Base-by-base conservation (phyloP, 2,888 invertebrate species). In the Coenonympha glycerion region DNA sequence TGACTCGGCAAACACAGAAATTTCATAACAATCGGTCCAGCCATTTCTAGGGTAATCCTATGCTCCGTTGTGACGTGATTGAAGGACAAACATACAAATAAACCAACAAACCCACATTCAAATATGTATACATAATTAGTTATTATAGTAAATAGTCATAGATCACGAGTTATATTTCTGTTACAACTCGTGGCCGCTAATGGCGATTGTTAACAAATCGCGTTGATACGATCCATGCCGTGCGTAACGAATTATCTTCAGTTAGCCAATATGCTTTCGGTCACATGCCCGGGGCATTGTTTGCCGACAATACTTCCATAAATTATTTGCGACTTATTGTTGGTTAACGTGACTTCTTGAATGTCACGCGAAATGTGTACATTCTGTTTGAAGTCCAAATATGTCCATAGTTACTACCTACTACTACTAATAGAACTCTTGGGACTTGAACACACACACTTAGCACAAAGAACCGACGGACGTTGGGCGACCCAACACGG, bases 281-380 rank as follows among this genome's bases (percentile, higher is more conserved):
- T 52, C 55, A 55, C 52, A 52, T 56, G 52, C 52, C 40, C 45
- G 22, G 47, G 39, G 37, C 54, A 61, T 59, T 60, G 59, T 56
- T 42, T 47, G 48, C 41, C 39, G 52, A 62, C 60, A 63, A 61
- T 59, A 52, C 52, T 53, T 56, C 56, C 62, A 60, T 60, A 59
- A 59, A 62, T 58, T 55, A 62, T 62, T 59, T 47, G 53, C 55
- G 52, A 52, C 49, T 52, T 59, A 58, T 46, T 49, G 49, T 58
- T 33, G 34, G 22, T 50, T 44, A 51, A 56, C 54, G 56, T 54
- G 56, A 56, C 52, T 47, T 39, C 28, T 48, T 52, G 46, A 49
- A 50, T 56, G 46, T 39, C 47, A 45, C 18, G 40, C 21, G 26
- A 21, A 6, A 36, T 9, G 24, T 41, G 21, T 41, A n/a, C n/a